phyloP scores from a whole-genome alignment of 2,113 vertebrate genomes.

The Datnioides undecimradiatus region DNA sequence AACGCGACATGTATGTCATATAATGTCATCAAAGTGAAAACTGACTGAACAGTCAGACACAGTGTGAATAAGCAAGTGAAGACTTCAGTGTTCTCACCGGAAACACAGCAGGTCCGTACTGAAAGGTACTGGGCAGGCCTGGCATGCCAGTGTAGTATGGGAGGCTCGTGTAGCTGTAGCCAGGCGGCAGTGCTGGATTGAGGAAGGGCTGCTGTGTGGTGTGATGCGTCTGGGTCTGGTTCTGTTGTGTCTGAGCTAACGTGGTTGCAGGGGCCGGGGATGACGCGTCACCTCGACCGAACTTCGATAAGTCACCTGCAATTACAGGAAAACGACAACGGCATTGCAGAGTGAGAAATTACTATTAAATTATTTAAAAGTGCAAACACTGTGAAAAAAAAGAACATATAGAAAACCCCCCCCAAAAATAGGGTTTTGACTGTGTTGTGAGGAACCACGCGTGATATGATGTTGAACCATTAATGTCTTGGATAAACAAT shows the following conservation, averaged over 20 bases:
- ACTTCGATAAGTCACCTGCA: constrained; percentile 94
- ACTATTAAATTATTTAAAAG: too few relatives aligned
- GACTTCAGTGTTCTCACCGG: constrained; percentile 87
- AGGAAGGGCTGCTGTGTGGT: constrained; percentile 97
- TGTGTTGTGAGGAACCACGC: not conserved
- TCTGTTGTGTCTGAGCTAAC: constrained; percentile 95
- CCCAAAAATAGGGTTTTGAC: too few relatives aligned
- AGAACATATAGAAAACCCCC: not conserved
- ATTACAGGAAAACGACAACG: accelerated
- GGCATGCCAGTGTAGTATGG: constrained; percentile 98
- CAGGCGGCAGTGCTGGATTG: constrained; percentile 95
- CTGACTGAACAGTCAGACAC: not conserved
- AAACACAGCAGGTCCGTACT: constrained; percentile 98
- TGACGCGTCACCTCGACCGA: constrained; percentile 94
- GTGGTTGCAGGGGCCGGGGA: constrained; percentile 95
- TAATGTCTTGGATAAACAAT: not conserved
- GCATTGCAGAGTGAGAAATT: not conserved
- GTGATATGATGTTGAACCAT: not conserved
- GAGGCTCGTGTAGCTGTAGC: constrained; percentile 99
- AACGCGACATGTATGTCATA: not conserved
- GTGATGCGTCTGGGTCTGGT: constrained; percentile 95
- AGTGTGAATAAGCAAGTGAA: too few relatives aligned
- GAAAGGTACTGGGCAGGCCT: constrained; percentile 97
- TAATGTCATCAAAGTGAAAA: not conserved
- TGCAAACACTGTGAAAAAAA: too few relatives aligned